A percentile compares a stretch with the other conserved stretches of the same genome.
Evolutionary conservation across 2,797 vertebrate species (phyloP).

Genomic region (Pygocentrus nattereri): DNA sequence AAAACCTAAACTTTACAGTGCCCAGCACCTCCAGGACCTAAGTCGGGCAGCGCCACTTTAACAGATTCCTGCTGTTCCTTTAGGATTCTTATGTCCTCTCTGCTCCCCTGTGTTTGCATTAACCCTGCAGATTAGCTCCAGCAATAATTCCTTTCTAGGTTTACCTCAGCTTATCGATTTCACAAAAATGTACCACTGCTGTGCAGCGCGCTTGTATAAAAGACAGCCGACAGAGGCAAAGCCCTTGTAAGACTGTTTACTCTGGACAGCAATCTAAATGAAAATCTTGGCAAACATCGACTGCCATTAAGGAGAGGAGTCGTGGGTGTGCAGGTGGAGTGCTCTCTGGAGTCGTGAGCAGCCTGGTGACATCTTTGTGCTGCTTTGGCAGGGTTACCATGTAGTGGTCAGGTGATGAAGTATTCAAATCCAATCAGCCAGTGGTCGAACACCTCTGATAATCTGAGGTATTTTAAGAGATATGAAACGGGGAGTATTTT

Average conservation of each 20-base stretch:
- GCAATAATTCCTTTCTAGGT: conserved; percentile 47
- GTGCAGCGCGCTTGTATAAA: conserved; percentile 39
- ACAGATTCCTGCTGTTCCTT: not conserved
- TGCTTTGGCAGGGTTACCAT: not conserved
- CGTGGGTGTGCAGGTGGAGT: conserved; percentile 23
- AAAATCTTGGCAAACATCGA: conserved; percentile 65
- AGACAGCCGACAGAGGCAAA: conserved; percentile 45
- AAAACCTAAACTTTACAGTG: not conserved
- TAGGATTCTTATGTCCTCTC: conserved; percentile 18
- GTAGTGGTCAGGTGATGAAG: not conserved
- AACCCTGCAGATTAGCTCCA: conserved; percentile 24
- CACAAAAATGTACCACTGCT: conserved; percentile 45
- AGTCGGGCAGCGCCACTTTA: not conserved
- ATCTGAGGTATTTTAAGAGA: not conserved
- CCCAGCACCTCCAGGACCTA: too few relatives aligned
- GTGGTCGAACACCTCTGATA: not conserved
- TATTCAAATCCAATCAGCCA: conserved; percentile 20
- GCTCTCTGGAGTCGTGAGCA: conserved; percentile 35
- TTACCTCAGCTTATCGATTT: conserved; percentile 60
- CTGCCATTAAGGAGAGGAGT: conserved; percentile 51
- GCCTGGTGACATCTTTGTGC: conserved; percentile 52
- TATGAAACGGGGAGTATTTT: not conserved
- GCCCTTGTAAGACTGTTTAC: conserved; percentile 60
- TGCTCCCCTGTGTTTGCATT: conserved; percentile 5
- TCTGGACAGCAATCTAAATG: conserved; percentile 61